Percentiles rank a stretch among this genome's conserved stretches.
Evolutionary conservation across 2,797 vertebrate species (phyloP).

Genomic region (Cynodonichthys magdalenae): DNA sequence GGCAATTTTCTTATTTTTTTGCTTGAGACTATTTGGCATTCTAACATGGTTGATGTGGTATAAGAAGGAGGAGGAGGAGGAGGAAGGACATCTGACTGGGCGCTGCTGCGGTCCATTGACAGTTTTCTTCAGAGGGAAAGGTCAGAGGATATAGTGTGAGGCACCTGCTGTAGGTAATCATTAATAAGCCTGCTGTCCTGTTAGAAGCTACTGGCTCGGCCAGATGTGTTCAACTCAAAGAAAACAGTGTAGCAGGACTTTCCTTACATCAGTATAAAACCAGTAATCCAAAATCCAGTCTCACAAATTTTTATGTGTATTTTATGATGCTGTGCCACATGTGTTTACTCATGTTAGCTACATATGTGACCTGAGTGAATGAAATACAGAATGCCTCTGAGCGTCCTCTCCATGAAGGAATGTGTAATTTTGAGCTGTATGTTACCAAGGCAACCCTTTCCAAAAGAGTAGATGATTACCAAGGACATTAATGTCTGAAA

Average conservation of each 20-base stretch:
- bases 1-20: conserved; percentile 5
- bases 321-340: conserved; percentile 8
- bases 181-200: conserved; percentile 77
- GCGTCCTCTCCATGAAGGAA: conserved; percentile 15
- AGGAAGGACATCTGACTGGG: conserved; percentile 71
- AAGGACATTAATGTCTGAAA: conserved; percentile 49
- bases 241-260: conserved; percentile 38
- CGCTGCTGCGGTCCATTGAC: conserved; percentile 80
- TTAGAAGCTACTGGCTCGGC: conserved; percentile 62
- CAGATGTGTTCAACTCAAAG: conserved; percentile 63
- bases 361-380: conserved; percentile 21
- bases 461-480: conserved; percentile 34
- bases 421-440: conserved; percentile 38
- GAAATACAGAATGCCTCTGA: conserved; percentile 20
- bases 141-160: conserved; percentile 77
- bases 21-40: conserved; percentile 40
- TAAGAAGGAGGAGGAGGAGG: conserved; percentile 42
- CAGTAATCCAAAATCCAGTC: conserved; percentile 19
- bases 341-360: conserved; percentile 19
- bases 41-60: conserved; percentile 45
- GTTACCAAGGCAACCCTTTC: conserved; percentile 64
- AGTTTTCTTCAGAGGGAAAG: conserved; percentile 81
- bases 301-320: conserved; percentile 22
- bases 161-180: conserved; percentile 78
- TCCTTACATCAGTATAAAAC: conserved; percentile 43